Evolutionary conservation across 2,797 vertebrate genomes (phyloP).

Genomic region (Pseudochaenichthys georgianus): DNA sequence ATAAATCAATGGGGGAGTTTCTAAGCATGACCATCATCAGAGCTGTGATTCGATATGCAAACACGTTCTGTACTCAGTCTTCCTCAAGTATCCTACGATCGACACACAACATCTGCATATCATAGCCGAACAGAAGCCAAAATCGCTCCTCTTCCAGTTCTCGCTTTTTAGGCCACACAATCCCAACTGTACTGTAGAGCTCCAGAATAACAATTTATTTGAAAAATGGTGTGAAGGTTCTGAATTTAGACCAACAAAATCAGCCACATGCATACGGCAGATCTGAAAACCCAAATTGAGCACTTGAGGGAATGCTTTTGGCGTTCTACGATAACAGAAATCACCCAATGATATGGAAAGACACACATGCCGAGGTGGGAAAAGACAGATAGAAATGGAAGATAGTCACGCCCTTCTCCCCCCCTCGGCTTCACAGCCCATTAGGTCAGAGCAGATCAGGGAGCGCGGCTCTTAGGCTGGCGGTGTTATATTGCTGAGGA

Average conservation of each 20-base stretch:
- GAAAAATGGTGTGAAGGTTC: neutral
- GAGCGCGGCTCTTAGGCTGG: slow-evolving; percentile 56
- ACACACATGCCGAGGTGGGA: neutral
- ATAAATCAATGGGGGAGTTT: neutral
- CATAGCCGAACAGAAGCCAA: neutral
- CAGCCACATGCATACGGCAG: neutral
- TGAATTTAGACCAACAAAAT: neutral
- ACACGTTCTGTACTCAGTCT: neutral
- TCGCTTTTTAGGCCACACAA: no score
- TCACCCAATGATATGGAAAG: slow-evolving; percentile 5
- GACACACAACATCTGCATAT: neutral
- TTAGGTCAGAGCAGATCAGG: slow-evolving; percentile 65
- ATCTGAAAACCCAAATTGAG: neutral
- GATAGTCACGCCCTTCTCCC: slow-evolving; percentile 7
- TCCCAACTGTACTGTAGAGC: neutral
- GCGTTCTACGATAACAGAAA: slow-evolving; percentile 14
- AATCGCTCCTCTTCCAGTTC: neutral
- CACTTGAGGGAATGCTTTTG: neutral
- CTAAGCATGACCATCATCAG: neutral
- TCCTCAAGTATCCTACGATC: neutral
- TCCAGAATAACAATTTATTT: neutral
- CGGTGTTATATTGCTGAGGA: slow-evolving; percentile 55
- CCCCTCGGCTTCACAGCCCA: slow-evolving; percentile 59
- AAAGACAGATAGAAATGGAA: slow-evolving; percentile 32
- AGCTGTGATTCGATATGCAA: neutral